Base-by-base conservation (phyloP, 2,113 vertebrate species). In the Mobula hypostoma region DNA sequence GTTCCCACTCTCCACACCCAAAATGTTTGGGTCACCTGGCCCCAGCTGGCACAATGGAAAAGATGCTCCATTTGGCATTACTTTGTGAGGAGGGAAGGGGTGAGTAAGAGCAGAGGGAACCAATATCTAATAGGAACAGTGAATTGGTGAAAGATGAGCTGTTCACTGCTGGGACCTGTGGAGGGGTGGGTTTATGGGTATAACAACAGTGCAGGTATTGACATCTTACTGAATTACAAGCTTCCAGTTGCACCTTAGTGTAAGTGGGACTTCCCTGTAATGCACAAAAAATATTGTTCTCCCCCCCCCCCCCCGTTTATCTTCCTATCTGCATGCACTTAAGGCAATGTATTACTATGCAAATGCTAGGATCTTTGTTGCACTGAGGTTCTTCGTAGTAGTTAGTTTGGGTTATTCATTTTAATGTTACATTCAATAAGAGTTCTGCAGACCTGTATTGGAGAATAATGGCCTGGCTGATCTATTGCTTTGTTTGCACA, bases 401-500 rank as follows among this genome's bases (percentile, higher is more conserved):
- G 48, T 48, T 48, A 48, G 48, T 48, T 48, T 48, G 29, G 85
- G 63, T 66, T 90, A 66, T 90, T 63, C n/a, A 6, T 68, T 68
- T 66, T n/a, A 19, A 32, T 66, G 15, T 90, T 90, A 61, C 27
- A 12, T 88, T 17, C 1, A 19, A n/a, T 88, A n/a, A 9, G 29
- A 88, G 58, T 88, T 12, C 9, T 83, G 48, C 77, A 79, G 77
- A 15, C 24, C 82, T 19, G 63, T 32, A 58, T n/a, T 29, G 61
- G 29, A 58, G 27, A 29, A 87, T 15, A n/a, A 14, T 32, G 61
- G 85, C 61, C n/a, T 90, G n/a, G 85, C 61, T 90, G 85, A 36
- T 32, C n/a, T n/a, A 90, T 66, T 90, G 56, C 83, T 87, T 87
- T n/a, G 85, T 90, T 90, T 90, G 85, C 85, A 90, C 85, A 90